phyloP scores from a whole-genome alignment of 2,113 vertebrate genomes.

The Chlamydotis undulata region DNA sequence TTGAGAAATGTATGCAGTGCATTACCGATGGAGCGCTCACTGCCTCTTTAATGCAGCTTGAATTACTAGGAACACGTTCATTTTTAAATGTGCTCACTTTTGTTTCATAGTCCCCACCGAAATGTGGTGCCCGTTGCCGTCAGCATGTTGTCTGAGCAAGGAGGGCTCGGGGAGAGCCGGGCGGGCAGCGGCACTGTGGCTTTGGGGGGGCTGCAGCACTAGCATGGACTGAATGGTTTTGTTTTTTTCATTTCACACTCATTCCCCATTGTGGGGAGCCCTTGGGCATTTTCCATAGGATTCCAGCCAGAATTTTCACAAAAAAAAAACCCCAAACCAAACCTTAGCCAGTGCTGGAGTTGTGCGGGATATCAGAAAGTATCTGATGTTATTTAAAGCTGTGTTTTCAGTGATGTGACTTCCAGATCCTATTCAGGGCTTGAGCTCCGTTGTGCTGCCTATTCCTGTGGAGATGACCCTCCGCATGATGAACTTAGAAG shows the following conservation, averaged over 20 bases:
- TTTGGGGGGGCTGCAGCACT: neutral
- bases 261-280: neutral
- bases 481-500: neutral
- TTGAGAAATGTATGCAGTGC: neutral
- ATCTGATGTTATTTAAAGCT: neutral
- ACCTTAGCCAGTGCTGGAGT: neutral
- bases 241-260: neutral
- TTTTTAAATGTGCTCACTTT: neutral
- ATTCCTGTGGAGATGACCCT: neutral
- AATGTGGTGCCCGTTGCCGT: fast-evolving
- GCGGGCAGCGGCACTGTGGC: neutral
- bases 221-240: neutral
- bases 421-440: neutral
- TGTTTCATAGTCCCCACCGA: neutral
- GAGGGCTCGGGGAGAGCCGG: neutral
- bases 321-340: neutral
- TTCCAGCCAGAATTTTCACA: neutral
- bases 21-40: neutral
- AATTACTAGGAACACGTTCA: neutral
- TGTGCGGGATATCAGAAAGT: neutral
- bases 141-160: neutral
- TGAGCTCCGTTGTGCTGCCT: neutral
- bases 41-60: neutral
- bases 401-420: neutral
- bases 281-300: neutral